Conservation (phyloP, 2,113 vertebrate genomes). For the Xerus inauris region DNA sequence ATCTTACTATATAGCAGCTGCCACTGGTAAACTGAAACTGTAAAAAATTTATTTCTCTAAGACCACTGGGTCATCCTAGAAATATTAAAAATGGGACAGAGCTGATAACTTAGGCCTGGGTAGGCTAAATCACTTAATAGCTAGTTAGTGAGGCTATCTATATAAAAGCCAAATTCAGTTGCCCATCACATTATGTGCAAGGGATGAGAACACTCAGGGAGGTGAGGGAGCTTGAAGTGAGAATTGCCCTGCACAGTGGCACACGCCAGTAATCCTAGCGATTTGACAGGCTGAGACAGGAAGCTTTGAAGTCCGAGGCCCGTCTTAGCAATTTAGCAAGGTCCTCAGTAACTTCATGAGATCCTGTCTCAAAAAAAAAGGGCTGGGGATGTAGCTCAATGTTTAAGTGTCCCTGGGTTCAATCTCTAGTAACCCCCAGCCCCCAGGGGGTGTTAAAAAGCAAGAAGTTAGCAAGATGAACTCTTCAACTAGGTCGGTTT, state of each 20-base stretch:
- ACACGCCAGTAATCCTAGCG: too few species aligned
- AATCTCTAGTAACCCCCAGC: too few species aligned
- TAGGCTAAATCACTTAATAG: background rate
- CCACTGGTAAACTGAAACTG: background rate
- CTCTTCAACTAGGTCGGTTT: background rate
- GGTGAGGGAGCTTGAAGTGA: background rate
- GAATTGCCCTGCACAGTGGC: too few species aligned
- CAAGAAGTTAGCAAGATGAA: background rate
- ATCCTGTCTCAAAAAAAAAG: too few species aligned
- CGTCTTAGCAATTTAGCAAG: too few species aligned
- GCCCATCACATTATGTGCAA: background rate
- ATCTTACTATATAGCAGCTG: background rate
- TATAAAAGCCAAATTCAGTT: background rate
- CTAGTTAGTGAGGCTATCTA: background rate
- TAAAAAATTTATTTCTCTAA: background rate
- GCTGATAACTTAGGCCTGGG: background rate
- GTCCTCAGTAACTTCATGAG: too few species aligned
- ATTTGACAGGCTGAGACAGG: too few species aligned
- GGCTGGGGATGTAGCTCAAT: too few species aligned
- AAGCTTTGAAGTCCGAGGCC: too few species aligned
- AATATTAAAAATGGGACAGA: background rate
- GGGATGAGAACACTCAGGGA: background rate
- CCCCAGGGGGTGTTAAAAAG: background rate
- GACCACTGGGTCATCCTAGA: background rate
- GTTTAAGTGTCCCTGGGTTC: too few species aligned